Conservation (phyloP, 1,140 invertebrate species). For the Oscheius sp. region DNA sequence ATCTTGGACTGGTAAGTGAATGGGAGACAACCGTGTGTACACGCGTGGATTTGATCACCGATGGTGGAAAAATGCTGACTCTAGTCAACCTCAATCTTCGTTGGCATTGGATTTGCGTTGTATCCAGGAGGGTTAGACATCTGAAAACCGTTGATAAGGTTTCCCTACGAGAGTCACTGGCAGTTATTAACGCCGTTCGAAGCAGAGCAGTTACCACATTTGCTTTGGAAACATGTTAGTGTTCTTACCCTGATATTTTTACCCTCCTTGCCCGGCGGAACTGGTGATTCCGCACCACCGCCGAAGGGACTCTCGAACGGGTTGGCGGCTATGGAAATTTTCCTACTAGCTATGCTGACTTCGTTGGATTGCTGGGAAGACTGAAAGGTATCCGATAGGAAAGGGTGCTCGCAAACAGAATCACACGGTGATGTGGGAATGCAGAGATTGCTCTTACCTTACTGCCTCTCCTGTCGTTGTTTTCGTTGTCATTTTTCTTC, state of each 20-base stretch:
- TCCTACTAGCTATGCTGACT: background rate
- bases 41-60: background rate
- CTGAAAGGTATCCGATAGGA: conserved; percentile 1
- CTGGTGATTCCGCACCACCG: background rate
- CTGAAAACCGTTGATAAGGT: background rate
- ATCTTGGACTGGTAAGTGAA: conserved; percentile 9
- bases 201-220: background rate
- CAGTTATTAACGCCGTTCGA: background rate
- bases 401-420: background rate
- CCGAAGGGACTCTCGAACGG: conserved; percentile 48
- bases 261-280: background rate
- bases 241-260: background rate
- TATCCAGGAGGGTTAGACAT: background rate
- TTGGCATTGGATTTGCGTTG: background rate
- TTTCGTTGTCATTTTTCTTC: conserved; percentile 21
- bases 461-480: background rate
- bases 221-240: background rate
- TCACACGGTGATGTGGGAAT: background rate
- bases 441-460: background rate
- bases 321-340: conserved; percentile 36
- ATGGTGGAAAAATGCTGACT: background rate
- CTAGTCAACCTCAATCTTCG: background rate
- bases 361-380: background rate
- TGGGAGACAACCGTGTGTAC: background rate
- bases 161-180: background rate